phyloP scores from a whole-genome alignment of 2,113 vertebrate genomes.

The Nettapus auritus region DNA sequence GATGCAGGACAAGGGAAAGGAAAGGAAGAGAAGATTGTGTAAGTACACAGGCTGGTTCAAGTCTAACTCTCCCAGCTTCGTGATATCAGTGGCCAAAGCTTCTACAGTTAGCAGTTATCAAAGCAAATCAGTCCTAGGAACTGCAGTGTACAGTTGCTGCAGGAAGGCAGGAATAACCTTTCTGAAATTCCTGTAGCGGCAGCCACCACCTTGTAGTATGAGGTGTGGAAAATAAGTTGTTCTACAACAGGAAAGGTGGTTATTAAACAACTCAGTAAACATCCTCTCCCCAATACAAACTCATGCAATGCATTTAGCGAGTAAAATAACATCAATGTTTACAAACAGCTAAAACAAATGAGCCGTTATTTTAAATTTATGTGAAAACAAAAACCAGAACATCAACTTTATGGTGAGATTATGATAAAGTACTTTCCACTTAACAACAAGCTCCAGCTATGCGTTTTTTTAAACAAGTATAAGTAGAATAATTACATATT shows the following conservation, averaged over 20 bases:
- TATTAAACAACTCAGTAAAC: background rate
- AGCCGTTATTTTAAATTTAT: background rate
- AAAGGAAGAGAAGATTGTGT: background rate
- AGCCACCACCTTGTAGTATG: background rate
- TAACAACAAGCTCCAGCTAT: background rate
- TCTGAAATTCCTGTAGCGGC: background rate
- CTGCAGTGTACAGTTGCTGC: background rate
- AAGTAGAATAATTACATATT: background rate
- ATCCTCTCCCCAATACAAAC: background rate
- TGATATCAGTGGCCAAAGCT: background rate
- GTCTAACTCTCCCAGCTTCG: background rate
- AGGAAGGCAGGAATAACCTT: background rate
- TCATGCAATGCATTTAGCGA: background rate
- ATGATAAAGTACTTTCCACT: background rate
- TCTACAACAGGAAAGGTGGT: background rate
- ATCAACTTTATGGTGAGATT: background rate
- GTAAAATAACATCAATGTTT: background rate
- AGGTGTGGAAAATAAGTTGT: background rate
- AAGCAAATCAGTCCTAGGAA: background rate
- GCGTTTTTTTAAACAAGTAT: background rate
- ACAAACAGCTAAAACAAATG: background rate
- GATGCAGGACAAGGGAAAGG: background rate
- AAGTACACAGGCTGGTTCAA: background rate
- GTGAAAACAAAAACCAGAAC: background rate
- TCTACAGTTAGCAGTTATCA: background rate